phyloP scores from a whole-genome alignment of 2,888 invertebrate genomes.

The Acleris cristana region DNA sequence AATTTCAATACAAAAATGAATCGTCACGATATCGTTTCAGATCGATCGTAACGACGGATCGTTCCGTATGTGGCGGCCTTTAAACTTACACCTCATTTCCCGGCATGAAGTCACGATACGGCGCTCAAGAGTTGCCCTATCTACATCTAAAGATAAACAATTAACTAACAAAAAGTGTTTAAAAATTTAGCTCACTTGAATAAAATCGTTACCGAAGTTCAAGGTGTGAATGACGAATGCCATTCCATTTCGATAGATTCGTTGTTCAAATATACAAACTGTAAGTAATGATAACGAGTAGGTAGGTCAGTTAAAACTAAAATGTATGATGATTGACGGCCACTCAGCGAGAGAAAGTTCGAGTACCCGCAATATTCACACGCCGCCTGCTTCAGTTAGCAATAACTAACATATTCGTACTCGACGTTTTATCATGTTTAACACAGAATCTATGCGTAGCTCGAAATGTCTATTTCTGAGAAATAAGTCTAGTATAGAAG shows the following conservation, averaged over 20 bases:
- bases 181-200: background rate
- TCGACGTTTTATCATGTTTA: too few species aligned
- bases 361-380: constrained; percentile 70
- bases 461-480: too few species aligned
- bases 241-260: constrained; percentile 5
- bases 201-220: background rate
- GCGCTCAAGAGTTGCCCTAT: too few species aligned
- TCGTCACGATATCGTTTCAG: too few species aligned
- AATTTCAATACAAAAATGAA: too few species aligned
- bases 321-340: constrained; percentile 74
- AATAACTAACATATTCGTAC: constrained; percentile 39
- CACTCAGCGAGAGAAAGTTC: constrained; percentile 76
- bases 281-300: constrained; percentile 68
- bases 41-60: too few species aligned
- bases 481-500: too few species aligned
- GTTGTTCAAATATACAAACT: constrained; percentile 33
- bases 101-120: too few species aligned
- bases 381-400: constrained; percentile 58
- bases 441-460: too few species aligned
- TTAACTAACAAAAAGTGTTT: background rate
- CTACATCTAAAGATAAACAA: too few species aligned
- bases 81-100: too few species aligned
- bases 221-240: background rate
- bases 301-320: constrained; percentile 58
- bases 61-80: too few species aligned